Evolutionary conservation across 2,797 vertebrate species (phyloP).

Genomic region (Enteromius argenteus): DNA sequence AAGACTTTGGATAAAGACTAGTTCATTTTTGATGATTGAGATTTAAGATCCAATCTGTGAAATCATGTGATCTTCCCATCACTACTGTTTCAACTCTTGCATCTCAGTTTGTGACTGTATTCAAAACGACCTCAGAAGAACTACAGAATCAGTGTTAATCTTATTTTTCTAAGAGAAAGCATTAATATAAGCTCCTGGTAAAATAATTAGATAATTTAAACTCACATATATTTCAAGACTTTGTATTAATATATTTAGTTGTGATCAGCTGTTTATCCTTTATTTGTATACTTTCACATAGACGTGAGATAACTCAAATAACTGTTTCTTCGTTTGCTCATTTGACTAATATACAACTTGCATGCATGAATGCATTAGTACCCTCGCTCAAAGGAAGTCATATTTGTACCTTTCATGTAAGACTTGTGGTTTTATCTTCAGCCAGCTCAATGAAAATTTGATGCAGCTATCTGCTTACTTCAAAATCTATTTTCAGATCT

Average conservation of each 20-base stretch:
- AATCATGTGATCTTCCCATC: neutral
- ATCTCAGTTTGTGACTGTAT: neutral
- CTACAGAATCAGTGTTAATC: neutral
- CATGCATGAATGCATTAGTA: slow-evolving; percentile 2
- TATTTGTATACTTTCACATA: neutral
- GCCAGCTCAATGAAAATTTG: slow-evolving; percentile 2
- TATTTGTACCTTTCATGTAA: slow-evolving; percentile 6
- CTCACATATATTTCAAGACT: neutral
- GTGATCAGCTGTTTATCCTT: neutral
- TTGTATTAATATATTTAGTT: neutral
- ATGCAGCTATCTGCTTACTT: neutral
- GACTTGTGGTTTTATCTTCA: slow-evolving; percentile 6
- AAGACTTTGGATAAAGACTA: neutral
- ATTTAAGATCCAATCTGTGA: neutral
- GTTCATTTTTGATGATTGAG: neutral
- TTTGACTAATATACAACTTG: neutral
- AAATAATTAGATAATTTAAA: neutral
- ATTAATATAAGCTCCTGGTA: neutral
- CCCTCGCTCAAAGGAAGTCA: neutral
- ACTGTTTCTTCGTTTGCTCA: neutral
- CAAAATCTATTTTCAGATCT: slow-evolving; percentile 6
- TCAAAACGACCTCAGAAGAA: neutral
- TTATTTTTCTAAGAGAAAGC: neutral
- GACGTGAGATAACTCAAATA: neutral
- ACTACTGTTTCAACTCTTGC: neutral